Conservation (phyloP, 2,888 invertebrate species). For the Phengaris alcon region DNA sequence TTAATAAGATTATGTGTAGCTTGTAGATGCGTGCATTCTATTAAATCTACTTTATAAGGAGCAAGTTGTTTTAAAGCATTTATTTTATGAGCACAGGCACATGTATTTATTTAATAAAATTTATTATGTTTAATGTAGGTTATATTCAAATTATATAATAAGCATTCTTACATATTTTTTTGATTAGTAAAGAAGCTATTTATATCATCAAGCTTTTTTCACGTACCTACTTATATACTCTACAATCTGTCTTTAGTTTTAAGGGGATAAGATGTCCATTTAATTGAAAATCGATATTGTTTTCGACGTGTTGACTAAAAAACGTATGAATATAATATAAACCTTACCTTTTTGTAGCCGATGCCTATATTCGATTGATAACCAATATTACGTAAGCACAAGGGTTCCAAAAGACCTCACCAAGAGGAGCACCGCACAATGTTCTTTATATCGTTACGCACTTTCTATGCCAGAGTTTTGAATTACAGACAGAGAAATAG, state of each 20-base stretch:
- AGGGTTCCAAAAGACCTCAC: constrained; percentile 31
- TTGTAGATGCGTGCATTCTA: too few species aligned
- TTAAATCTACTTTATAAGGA: background rate
- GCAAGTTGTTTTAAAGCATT: background rate
- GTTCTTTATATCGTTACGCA: background rate
- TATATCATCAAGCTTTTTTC: background rate
- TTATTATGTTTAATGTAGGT: background rate
- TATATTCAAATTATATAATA: background rate
- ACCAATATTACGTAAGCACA: constrained; percentile 54
- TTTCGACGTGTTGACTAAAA: constrained; percentile 16
- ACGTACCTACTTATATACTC: background rate
- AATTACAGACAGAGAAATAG: constrained; percentile 43
- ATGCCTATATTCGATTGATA: constrained; percentile 40
- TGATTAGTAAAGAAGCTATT: background rate
- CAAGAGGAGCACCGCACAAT: background rate
- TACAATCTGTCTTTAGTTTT: background rate
- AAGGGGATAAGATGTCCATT: background rate
- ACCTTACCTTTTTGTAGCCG: constrained; percentile 45
- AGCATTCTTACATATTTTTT: background rate
- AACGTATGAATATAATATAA: constrained; percentile 9
- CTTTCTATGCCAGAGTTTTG: constrained; percentile 4
- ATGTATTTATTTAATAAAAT: background rate
- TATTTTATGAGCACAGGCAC: background rate
- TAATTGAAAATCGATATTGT: constrained; percentile 26
- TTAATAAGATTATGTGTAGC: too few species aligned